Evolutionary conservation across 2,888 invertebrate genomes (phyloP), one percentile per base, ranked within the genome.

Genomic region (Thera obeliscata): DNA sequence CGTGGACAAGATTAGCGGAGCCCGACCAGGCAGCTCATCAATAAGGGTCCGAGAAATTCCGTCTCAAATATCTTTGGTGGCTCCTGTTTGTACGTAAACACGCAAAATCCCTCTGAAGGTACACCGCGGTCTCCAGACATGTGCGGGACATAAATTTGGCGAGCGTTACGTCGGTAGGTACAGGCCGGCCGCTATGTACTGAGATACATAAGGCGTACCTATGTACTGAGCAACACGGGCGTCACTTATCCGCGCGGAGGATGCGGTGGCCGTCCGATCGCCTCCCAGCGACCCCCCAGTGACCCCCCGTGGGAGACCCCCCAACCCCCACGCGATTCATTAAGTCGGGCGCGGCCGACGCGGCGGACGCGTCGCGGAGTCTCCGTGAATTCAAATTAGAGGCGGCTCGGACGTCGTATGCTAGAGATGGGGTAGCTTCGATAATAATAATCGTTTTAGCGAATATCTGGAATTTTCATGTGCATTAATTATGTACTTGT

Each of bases 301-400:
- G 55, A 43, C 79, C 70, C 75, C 77, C 74, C 71, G 80, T 77
- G 83, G 82, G 81, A 79, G 76, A 81, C 81, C 77, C 86, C 81
- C 80, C 83, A 81, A 74, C 82, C 87, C 87, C 88, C 87, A 85
- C 89, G 88, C 88, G 88, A 88, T 91, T 93, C 93, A 93, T 93
- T 93, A 93, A 93, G 93, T 91, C 93, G 93, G 93, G 92, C 91
- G 93, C 92, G 91, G 91, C 90, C 90, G 88, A 86, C 89, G 91
- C 90, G 91, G 92, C 90, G 89, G 91, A 90, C 90, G 91, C 88
- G 92, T 90, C 93, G 91, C 93, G 92, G 91, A 91, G 93, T 91
- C 92, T 93, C 92, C 90, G 93, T 93, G 91, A 94, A 94, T 93
- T 91, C 93, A 92, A 92, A 93, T 92, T 93, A 93, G 92, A 91